Conservation (phyloP, 2,113 vertebrate genomes). For the Psephotus haematonotus region DNA sequence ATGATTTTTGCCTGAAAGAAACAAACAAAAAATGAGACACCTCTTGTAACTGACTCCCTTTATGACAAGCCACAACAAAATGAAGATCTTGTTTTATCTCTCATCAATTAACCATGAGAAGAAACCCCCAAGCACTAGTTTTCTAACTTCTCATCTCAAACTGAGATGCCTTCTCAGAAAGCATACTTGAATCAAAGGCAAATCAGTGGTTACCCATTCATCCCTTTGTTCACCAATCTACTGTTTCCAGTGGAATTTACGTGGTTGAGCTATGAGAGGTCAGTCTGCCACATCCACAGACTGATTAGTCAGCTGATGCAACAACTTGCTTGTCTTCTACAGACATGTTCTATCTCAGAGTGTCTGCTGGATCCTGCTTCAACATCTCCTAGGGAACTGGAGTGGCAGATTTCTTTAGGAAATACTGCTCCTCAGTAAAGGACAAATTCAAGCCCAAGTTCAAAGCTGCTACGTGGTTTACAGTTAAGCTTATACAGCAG, state of each 20-base stretch:
- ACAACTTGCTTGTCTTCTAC: not conserved
- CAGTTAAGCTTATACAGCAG: not conserved
- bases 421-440: not conserved
- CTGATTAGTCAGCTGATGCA: not conserved
- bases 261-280: not conserved
- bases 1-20: constrained; percentile 94
- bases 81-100: not conserved
- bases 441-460: not conserved
- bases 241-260: not conserved
- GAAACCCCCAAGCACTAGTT: not conserved
- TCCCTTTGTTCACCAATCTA: not conserved
- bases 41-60: not conserved
- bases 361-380: not conserved
- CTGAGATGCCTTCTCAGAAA: not conserved
- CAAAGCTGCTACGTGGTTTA: not conserved
- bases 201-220: not conserved
- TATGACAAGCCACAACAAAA: not conserved
- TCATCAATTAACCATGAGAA: not conserved
- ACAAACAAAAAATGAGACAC: not conserved
- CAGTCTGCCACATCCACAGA: not conserved
- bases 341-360: not conserved
- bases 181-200: not conserved
- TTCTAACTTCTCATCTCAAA: not conserved
- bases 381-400: not conserved
- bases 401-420: not conserved